These are phyloP conservation scores for Bombus consobrinus DNA, from an alignment of 1,140 invertebrate species.

Conservation along the genomic window DNA sequence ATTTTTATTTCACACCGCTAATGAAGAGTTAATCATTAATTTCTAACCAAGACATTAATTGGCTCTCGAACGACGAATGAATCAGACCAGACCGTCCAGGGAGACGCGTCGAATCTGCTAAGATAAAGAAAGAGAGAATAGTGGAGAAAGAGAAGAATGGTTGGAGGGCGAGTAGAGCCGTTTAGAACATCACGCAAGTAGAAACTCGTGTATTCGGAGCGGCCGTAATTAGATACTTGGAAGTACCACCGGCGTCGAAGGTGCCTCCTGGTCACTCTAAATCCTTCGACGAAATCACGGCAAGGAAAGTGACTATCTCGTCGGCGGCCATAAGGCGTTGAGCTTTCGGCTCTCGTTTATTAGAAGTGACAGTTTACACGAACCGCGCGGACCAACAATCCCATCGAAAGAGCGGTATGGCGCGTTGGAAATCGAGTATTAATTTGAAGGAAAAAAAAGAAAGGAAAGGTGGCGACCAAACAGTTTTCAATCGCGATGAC, in stretches of 20 bases:
- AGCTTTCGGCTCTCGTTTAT: slow-evolving; percentile 23
- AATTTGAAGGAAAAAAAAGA: neutral
- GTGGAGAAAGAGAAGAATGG: neutral
- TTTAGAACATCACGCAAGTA: slow-evolving; percentile 52
- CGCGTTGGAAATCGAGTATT: neutral
- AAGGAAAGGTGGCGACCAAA: neutral
- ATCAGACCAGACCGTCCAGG: neutral
- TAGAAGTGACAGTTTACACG: slow-evolving; percentile 46
- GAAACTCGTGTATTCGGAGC: slow-evolving; percentile 62
- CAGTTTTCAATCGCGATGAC: neutral
- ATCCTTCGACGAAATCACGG: slow-evolving; percentile 40
- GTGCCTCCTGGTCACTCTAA: slow-evolving; percentile 41
- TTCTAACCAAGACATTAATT: neutral
- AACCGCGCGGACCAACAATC: neutral
- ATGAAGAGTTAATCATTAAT: neutral
- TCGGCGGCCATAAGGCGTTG: slow-evolving; percentile 43
- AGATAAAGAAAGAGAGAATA: neutral
- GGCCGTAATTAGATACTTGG: slow-evolving; percentile 57
- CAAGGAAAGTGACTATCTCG: slow-evolving; percentile 28
- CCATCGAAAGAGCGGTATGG: neutral
- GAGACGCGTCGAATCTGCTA: neutral
- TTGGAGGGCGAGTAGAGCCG: slow-evolving; percentile 13
- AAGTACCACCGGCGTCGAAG: slow-evolving; percentile 47
- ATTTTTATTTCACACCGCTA: too few species aligned
- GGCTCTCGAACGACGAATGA: neutral